phyloP scores from a whole-genome alignment of 2,797 vertebrate species.

The Chelmon rostratus region DNA sequence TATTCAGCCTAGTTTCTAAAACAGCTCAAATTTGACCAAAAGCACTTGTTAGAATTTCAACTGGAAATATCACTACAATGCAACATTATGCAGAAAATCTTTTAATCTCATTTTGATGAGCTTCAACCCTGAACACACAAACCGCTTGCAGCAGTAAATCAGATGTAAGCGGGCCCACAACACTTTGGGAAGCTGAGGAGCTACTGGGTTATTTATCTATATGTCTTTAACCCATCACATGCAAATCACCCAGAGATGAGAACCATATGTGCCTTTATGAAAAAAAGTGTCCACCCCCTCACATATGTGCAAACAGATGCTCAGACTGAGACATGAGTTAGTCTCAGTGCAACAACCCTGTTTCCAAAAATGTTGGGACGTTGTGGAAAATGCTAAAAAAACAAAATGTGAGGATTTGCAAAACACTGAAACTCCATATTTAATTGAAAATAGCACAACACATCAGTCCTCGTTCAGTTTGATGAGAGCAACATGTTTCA shows the following conservation, averaged over 20 bases:
- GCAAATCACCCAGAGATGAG: background rate
- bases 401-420: too few species aligned
- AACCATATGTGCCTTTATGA: background rate
- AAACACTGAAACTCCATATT: too few species aligned
- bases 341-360: too few species aligned
- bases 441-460: too few species aligned
- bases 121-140: background rate
- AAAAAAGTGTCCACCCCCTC: background rate
- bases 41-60: background rate
- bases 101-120: background rate
- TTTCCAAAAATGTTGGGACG: too few species aligned
- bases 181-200: background rate
- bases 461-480: too few species aligned
- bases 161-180: background rate
- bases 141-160: background rate
- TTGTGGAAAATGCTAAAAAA: too few species aligned
- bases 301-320: background rate
- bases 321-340: background rate
- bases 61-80: background rate
- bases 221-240: background rate
- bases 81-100: too few species aligned
- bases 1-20: too few species aligned
- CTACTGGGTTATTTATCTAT: background rate
- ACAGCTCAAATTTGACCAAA: background rate
- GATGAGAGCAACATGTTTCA: too few species aligned